Evolutionary conservation across 2,888 invertebrate genomes (phyloP), one percentile per base, ranked within the genome.

Genomic region (Clostera curtula): DNA sequence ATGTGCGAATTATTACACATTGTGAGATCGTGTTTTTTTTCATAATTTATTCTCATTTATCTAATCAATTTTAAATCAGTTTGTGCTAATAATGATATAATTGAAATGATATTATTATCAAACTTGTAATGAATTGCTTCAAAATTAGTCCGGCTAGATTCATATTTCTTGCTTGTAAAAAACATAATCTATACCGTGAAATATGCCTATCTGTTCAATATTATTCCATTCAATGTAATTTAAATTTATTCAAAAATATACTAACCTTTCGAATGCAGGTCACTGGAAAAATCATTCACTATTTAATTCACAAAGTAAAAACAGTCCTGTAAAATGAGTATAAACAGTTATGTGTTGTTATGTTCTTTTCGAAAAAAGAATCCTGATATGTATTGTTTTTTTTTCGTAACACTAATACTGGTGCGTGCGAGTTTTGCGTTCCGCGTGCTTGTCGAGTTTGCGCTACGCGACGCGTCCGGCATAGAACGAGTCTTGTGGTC

Each of bases 211-310:
- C 24, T 17, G 29, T 25, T 12, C 10, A 8, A 6, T 27, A n/a
- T 16, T 24, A 26, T 27, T 26, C 37, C 29, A 28, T 43, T 26
- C 2, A 18, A 13, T 23, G 26, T 35, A 40, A 33, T 34, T 36
- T 41, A 40, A 49, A 47, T 52, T 40, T 40, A 49, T 48, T 49
- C 33, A 46, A 49, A 60, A 65, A 66, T 22, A 43, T 40, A 49
- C 74, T 62, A 59, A 73, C 73, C 73, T 72, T 59, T 51, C 41
- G 45, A 46, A 46, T 52, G 48, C 45, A 43, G 50, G 56, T 55
- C 69, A 70, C 69, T 62, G 54, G 49, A 59, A 59, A 63, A 57
- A 52, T 58, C 56, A 62, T 64, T 57, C 62, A 64, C 65, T 48
- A 34, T 60, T 57, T 56, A 64, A 65, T 66, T 56, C 64, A 67